phyloP scores from a whole-genome alignment of 92 coral and sea anemone species.

The Epizoanthus stellaris region DNA sequence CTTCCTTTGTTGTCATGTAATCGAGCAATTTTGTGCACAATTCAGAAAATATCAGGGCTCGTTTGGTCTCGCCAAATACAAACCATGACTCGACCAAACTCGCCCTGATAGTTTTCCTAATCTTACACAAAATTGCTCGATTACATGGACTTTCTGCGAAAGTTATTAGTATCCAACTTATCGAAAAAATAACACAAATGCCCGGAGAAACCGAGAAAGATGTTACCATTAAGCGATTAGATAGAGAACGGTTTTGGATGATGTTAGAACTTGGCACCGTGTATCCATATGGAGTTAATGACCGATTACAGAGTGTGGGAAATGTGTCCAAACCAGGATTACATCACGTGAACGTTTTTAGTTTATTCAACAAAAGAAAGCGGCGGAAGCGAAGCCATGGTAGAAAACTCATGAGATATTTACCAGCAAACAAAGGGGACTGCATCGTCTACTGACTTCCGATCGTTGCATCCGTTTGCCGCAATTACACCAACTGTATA shows the following conservation, averaged over 20 bases:
- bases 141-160: not conserved
- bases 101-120: too few species aligned
- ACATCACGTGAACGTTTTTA: not conserved
- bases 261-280: slow-evolving; percentile 30
- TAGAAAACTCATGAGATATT: too few species aligned
- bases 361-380: not conserved
- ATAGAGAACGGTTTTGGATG: slow-evolving; percentile 27
- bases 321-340: slow-evolving; percentile 5
- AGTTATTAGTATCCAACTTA: slow-evolving; percentile 20
- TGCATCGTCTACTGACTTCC: too few species aligned
- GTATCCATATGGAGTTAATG: slow-evolving; percentile 40
- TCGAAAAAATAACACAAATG: slow-evolving; percentile 10
- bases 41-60: too few species aligned
- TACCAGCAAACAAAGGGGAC: too few species aligned
- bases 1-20: too few species aligned
- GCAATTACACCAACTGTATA: too few species aligned
- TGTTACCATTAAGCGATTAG: slow-evolving; percentile 38
- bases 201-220: slow-evolving; percentile 20
- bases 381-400: not conserved
- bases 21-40: too few species aligned
- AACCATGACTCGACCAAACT: too few species aligned
- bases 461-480: too few species aligned
- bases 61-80: too few species aligned
- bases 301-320: slow-evolving; percentile 26
- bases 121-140: too few species aligned